These are phyloP conservation scores for Perizoma flavofasciatum DNA, from an alignment of 2,888 invertebrate species.

Conservation along the genomic window DNA sequence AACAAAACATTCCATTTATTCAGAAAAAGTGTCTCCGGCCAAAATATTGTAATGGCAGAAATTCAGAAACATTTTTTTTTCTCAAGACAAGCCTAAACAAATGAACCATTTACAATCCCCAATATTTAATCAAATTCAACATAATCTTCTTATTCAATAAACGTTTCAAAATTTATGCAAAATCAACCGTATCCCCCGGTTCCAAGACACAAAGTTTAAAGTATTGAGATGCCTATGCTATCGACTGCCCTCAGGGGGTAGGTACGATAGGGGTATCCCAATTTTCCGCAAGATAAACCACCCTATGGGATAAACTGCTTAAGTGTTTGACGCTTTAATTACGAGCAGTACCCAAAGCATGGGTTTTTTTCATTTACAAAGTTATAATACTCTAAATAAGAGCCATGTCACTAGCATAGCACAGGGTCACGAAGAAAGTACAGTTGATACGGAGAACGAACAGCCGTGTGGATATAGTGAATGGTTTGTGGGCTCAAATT, in stretches of 20 bases:
- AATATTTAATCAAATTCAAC: slow-evolving; percentile 22
- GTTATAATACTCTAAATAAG: too few species aligned
- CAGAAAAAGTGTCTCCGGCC: too few species aligned
- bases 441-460: too few species aligned
- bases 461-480: too few species aligned
- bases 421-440: too few species aligned
- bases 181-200: slow-evolving; percentile 4
- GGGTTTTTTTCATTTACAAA: neutral
- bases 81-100: neutral
- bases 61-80: too few species aligned
- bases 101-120: slow-evolving; percentile 9
- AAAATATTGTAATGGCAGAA: too few species aligned
- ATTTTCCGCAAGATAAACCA: slow-evolving; percentile 56
- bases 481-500: too few species aligned
- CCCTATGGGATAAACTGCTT: slow-evolving; percentile 50
- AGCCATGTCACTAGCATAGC: too few species aligned
- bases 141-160: slow-evolving; percentile 30
- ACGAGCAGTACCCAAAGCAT: slow-evolving; percentile 31
- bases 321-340: slow-evolving; percentile 58
- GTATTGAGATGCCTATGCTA: slow-evolving; percentile 15
- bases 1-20: too few species aligned
- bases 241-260: slow-evolving; percentile 46
- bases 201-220: slow-evolving; percentile 31
- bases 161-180: slow-evolving; percentile 7
- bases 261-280: slow-evolving; percentile 40